Evolutionary conservation across 2,888 invertebrate species (phyloP), one percentile per base, ranked within the genome.

Genomic region (Campaea margaritaria): DNA sequence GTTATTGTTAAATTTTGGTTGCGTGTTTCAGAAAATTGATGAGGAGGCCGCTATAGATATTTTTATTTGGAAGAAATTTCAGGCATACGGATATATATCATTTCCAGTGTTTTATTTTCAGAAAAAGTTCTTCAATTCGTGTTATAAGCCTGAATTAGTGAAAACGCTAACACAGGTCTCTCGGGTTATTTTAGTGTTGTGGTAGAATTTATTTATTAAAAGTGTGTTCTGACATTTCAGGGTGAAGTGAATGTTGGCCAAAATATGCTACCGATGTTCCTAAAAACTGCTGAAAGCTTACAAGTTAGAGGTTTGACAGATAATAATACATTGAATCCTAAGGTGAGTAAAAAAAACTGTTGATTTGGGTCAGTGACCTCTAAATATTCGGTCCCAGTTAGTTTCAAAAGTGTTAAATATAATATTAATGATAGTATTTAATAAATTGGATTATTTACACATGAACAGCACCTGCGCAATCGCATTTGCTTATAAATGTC

Each of bases 221-320:
- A 15, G 14, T 39, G 9, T n/a, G n/a, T 48, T 48, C 16, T 48
- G 47, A 21, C 27, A 10, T 89, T 89, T 65, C 85, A 93, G 93
- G 95, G 95, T 75, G 96, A 97, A 93, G 96, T 96, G 79, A 97
- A 97, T 93, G 97, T 97, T 88, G 97, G 97, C 83, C 97, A 97
- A 93, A 96, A 97, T 93, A 95, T 97, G 89, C 93, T 97, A 90
- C 96, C 97, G 79, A 96, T 96, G 95, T 97, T 97, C 94, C 94
- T 97, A 85, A 96, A 97, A 94, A 97, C 97, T 81, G 97, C 97
- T 74, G 97, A 97, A 93, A 97, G 97, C 76, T 94, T 97, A 91
- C 97, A 97, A 94, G 97, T 94, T 80, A 92, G 97, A 89, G 97
- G 97, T 82, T 94, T 97, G 83, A 97, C 97, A 79, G 97, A 97